Percentiles rank a stretch among this genome's conserved stretches.
phyloP scores from a whole-genome alignment of 1,140 invertebrate species.

The Brachionus koreanus region DNA sequence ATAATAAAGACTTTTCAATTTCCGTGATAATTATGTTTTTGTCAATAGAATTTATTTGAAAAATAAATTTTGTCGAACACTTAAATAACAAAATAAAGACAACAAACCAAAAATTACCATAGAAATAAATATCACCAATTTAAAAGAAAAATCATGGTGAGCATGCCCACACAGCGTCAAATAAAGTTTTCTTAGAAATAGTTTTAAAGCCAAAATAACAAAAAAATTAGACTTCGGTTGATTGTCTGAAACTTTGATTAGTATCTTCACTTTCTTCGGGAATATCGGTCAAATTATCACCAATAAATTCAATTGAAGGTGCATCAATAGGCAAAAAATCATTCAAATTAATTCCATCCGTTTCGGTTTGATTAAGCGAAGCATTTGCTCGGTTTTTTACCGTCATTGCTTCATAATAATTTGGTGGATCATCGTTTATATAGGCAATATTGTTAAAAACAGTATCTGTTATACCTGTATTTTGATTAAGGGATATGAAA shows the following conservation, averaged over 20 bases:
- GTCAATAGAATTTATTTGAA: background rate
- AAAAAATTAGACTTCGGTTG: background rate
- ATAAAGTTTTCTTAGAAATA: background rate
- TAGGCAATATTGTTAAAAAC: conserved; percentile 23
- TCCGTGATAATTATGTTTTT: background rate
- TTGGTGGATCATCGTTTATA: conserved; percentile 24
- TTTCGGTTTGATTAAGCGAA: background rate
- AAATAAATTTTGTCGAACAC: background rate
- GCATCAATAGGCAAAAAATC: conserved; percentile 4
- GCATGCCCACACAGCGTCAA: background rate
- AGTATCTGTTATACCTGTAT: background rate
- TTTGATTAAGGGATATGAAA: conserved; percentile 28
- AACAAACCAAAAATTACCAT: background rate
- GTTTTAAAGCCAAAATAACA: background rate
- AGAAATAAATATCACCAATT: background rate
- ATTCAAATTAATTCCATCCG: background rate
- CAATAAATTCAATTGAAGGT: background rate
- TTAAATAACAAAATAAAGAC: background rate
- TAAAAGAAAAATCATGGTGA: background rate
- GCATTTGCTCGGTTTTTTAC: background rate
- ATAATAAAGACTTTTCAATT: background rate
- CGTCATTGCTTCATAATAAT: conserved; percentile 16
- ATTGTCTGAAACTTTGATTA: background rate
- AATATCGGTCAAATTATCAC: background rate
- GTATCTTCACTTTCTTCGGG: background rate